Base-by-base conservation (phyloP, 2,888 invertebrate genomes). In the Physocephala rufipes region DNA sequence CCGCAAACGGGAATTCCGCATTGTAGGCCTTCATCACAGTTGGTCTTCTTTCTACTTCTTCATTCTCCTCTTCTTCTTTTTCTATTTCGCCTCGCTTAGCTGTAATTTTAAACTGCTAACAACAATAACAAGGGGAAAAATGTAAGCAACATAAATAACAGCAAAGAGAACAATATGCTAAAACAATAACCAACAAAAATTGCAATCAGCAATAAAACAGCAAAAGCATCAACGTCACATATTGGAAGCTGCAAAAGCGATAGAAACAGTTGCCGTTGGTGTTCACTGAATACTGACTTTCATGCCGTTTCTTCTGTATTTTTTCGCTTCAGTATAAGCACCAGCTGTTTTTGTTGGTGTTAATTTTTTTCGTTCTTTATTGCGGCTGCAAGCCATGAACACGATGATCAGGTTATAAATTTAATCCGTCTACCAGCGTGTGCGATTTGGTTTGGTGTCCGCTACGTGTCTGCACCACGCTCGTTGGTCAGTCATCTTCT, bases 1-100 rank as follows among this genome's bases (percentile, higher is more conserved):
- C 66, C 51, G 66, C 47, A 28, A 30, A 49, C 47, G 59, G 67
- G 28, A 67, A 67, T 59, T 59, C 67, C 67, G 66, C 66, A 66
- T 66, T 66, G 30, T 63, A 36, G 30, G 55, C 66, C 26, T 63
- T 36, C n/a, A 36, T 9, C 9, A 9, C 9, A 26, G 16, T 36
- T 61, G 47, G 47, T 47, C 16, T 59, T 59, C 2, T 24, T 47
- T 55, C 1, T 55, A 26, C 2, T 55, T 19, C 26, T 55, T n/a
- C 13, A 12, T 21, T 55, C 55, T 55, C 15, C 7, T 15, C 55
- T n/a, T n/a, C n/a, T n/a, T n/a, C n/a, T n/a, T n/a, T n/a, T n/a
- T n/a, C n/a, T n/a, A n/a, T n/a, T 36, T 36, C 36, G 4, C 9
- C 36, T 36, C 9, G 36, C 9, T 36, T 36, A 36, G 36, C 36